Conservation (phyloP, 2,797 vertebrate genomes). For the Tokudaia tokunoshimensis region DNA sequence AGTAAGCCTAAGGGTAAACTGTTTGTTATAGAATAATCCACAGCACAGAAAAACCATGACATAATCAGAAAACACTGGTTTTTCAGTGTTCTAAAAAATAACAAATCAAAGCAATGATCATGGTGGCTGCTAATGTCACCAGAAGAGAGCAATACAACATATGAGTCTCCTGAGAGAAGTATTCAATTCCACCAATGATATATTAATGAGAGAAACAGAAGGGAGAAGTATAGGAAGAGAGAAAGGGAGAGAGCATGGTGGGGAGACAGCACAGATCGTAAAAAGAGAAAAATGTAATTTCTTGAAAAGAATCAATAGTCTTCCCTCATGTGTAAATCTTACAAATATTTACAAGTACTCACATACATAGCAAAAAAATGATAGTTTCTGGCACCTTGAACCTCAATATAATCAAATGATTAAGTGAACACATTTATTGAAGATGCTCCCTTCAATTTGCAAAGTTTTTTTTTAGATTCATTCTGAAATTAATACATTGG, state of each 20-base stretch:
- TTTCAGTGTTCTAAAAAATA: neutral
- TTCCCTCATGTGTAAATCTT: neutral
- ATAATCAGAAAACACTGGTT: constrained; percentile 23
- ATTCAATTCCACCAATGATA: neutral
- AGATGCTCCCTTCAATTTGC: neutral
- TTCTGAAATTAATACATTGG: neutral
- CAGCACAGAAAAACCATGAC: neutral
- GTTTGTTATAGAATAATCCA: constrained; percentile 6
- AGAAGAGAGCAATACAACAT: neutral
- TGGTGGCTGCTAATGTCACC: neutral
- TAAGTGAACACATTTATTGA: constrained; percentile 20
- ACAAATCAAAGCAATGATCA: neutral
- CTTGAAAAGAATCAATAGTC: neutral
- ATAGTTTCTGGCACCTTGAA: neutral
- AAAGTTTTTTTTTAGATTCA: neutral
- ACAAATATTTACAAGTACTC: neutral
- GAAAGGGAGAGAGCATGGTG: neutral
- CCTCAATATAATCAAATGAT: neutral
- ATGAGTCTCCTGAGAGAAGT: neutral
- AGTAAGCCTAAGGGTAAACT: neutral
- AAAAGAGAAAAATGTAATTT: neutral
- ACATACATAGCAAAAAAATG: neutral
- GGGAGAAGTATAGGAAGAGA: fast-evolving
- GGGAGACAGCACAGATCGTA: neutral
- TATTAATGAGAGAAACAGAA: neutral